phyloP scores from a whole-genome alignment of 2,113 vertebrate genomes.

The Eupsittula cactorum region DNA sequence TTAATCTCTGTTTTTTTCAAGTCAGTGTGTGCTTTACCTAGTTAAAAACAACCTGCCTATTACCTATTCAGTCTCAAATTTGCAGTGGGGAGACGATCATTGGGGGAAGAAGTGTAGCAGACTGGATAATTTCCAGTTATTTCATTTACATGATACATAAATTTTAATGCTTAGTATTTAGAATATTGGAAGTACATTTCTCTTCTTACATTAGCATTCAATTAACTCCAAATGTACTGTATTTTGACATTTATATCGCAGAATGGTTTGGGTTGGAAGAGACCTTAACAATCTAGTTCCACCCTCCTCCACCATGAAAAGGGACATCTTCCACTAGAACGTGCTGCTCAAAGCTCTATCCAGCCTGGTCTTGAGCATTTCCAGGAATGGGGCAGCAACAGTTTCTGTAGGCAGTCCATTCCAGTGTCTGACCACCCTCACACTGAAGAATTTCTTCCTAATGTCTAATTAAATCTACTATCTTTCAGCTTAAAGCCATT shows the following conservation, averaged over 20 bases:
- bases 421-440: not conserved
- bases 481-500: not conserved
- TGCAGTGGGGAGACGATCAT: accelerated
- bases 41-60: not conserved
- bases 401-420: not conserved
- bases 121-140: not conserved
- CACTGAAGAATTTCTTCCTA: not conserved
- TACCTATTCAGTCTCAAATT: not conserved
- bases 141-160: not conserved
- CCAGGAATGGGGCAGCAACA: not conserved
- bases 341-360: not conserved
- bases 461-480: not conserved
- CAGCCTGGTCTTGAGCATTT: not conserved
- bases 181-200: not conserved
- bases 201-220: not conserved
- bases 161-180: not conserved
- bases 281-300: not conserved
- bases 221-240: not conserved
- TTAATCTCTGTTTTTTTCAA: not conserved
- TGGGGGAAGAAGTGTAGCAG: not conserved
- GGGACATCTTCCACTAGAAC: not conserved
- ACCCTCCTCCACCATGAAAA: not conserved
- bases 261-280: not conserved
- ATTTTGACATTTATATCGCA: not conserved
- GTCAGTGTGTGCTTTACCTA: not conserved